Percentiles rank a stretch among this genome's conserved stretches.
These are phyloP conservation scores for Peromyscus maniculatus DNA, from an alignment of 2,113 vertebrate species.

Conservation along the genomic window DNA sequence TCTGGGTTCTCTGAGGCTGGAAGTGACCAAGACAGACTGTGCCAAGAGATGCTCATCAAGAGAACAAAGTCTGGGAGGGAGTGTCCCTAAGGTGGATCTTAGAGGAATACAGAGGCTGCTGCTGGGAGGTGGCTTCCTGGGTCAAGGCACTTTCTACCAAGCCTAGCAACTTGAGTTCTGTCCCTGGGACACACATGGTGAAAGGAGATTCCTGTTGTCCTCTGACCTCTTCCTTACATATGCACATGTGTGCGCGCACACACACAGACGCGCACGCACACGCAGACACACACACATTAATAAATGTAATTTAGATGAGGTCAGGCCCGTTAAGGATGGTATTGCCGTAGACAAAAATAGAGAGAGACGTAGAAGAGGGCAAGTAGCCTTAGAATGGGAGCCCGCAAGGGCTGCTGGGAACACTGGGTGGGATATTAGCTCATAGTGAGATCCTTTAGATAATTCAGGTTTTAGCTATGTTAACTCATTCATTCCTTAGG, in stretches of 20 bases:
- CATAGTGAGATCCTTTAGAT: neutral
- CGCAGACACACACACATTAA: neutral
- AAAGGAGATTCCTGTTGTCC: neutral
- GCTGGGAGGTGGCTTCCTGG: neutral
- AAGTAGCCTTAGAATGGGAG: neutral
- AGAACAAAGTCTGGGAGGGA: neutral
- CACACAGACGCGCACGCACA: too few relatives aligned
- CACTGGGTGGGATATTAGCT: neutral
- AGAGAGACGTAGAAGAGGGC: neutral
- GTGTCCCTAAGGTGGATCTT: neutral
- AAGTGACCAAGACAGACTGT: neutral
- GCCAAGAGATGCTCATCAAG: neutral
- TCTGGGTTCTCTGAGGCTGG: neutral
- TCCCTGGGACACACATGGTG: neutral
- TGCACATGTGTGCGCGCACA: neutral
- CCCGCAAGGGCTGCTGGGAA: neutral
- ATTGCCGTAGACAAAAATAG: neutral
- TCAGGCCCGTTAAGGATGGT: neutral
- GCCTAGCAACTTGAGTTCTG: neutral
- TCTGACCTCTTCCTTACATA: neutral
- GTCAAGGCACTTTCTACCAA: neutral
- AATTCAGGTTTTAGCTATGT: neutral
- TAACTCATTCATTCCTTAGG: conserved; percentile 10
- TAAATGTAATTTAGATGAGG: neutral
- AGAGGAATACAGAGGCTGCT: neutral